These are phyloP conservation scores for Tadarida brasiliensis DNA, from an alignment of 2,797 vertebrate species.

Conservation along the genomic window DNA sequence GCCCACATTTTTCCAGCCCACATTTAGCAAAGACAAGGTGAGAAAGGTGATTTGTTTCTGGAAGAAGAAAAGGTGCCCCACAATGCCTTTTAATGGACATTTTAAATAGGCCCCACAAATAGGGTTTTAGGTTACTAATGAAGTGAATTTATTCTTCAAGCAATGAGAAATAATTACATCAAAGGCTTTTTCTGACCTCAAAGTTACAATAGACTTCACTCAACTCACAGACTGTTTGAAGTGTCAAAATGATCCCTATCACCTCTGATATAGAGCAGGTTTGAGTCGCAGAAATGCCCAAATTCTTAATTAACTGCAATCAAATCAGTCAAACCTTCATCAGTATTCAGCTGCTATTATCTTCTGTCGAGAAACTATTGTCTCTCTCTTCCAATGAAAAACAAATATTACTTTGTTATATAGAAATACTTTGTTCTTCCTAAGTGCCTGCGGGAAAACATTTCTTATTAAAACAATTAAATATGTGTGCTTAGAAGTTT, in stretches of 20 bases:
- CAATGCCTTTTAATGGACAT: conserved; percentile 8
- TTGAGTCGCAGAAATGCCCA: conserved; percentile 73
- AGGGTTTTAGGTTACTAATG: conserved; percentile 29
- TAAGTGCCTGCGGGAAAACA: conserved; percentile 65
- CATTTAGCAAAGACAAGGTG: not conserved
- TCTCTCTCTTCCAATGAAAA: conserved; percentile 74
- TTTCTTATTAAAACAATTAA: conserved; percentile 65
- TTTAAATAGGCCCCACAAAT: not conserved
- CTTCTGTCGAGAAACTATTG: conserved; percentile 69
- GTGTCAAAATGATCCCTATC: conserved; percentile 80
- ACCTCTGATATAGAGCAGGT: conserved; percentile 74
- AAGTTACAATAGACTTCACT: conserved; percentile 75
- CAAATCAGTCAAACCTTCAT: conserved; percentile 83
- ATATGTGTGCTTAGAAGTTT: not conserved
- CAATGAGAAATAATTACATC: conserved; percentile 78
- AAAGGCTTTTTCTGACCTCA: conserved; percentile 70
- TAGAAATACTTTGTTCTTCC: conserved; percentile 66
- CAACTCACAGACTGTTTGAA: conserved; percentile 81
- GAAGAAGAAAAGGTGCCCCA: not conserved
- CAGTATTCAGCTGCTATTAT: conserved; percentile 81
- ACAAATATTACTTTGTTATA: conserved; percentile 50
- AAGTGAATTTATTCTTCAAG: conserved; percentile 59
- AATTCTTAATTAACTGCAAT: conserved; percentile 85
- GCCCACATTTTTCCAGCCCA: not conserved
- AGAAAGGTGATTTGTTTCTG: conserved; percentile 34